A percentile compares a stretch with the other conserved stretches of the same genome.
These are phyloP conservation scores for Troides helena DNA, from an alignment of 2,888 invertebrate species.

Conservation along the genomic window DNA sequence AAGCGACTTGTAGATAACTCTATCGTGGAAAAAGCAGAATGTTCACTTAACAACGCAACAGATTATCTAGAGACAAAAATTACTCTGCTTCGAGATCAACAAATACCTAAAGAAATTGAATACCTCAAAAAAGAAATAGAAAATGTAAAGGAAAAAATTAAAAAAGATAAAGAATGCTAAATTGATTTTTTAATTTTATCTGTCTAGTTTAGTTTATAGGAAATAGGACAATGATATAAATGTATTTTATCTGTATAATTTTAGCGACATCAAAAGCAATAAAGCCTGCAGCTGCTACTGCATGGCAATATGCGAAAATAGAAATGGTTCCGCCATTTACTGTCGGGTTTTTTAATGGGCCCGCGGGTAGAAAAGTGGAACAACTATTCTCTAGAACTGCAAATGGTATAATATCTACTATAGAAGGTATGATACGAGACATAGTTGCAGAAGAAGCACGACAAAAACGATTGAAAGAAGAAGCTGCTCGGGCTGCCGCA, in stretches of 20 bases:
- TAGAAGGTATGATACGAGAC: slow-evolving; percentile 44
- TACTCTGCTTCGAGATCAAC: slow-evolving; percentile 45
- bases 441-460: slow-evolving; percentile 49
- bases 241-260: slow-evolving; percentile 34
- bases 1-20: slow-evolving; percentile 51
- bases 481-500: slow-evolving; percentile 46
- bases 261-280: slow-evolving; percentile 50
- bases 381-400: slow-evolving; percentile 37
- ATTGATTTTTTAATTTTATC: not conserved
- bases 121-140: slow-evolving; percentile 59
- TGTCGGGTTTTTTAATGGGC: slow-evolving; percentile 48
- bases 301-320: slow-evolving; percentile 67
- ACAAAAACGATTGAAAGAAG: slow-evolving; percentile 43
- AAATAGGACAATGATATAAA: not conserved
- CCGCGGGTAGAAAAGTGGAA: slow-evolving; percentile 52
- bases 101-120: slow-evolving; percentile 50
- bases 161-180: slow-evolving; percentile 20
- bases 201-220: not conserved
- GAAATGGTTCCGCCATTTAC: slow-evolving; percentile 66
- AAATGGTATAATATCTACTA: slow-evolving; percentile 41
- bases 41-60: slow-evolving; percentile 38
- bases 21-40: slow-evolving; percentile 51
- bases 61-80: slow-evolving; percentile 43
- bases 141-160: slow-evolving; percentile 47
- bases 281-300: slow-evolving; percentile 41